Evolutionary conservation across 2,797 vertebrate species (phyloP).

Genomic region (Amphiprion clarkii): DNA sequence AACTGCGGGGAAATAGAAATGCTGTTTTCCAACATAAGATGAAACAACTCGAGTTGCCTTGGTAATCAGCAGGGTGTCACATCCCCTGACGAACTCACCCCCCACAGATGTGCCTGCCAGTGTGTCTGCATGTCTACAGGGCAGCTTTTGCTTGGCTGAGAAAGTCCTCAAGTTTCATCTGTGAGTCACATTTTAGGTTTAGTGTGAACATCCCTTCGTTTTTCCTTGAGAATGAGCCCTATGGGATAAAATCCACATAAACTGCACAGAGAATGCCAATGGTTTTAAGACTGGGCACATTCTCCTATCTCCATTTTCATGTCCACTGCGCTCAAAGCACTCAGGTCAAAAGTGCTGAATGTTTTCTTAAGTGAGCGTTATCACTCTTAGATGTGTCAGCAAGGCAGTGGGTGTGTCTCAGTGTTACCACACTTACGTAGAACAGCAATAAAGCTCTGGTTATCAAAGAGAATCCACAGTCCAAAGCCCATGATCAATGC

Average conservation of each 20-base stretch:
- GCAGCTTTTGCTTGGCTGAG: conserved; percentile 31
- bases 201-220: conserved; percentile 39
- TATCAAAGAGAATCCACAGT: conserved; percentile 94
- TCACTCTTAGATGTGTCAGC: conserved; percentile 7
- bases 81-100: conserved; percentile 34
- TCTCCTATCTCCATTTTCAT: conserved; percentile 13
- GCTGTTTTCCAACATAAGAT: conserved; percentile 35
- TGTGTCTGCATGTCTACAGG: conserved; percentile 21
- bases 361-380: conserved; percentile 17
- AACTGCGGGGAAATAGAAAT: conserved; percentile 33
- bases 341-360: conserved; percentile 28
- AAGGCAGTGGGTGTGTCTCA: background rate
- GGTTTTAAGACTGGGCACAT: conserved; percentile 30
- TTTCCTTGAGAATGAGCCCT: conserved; percentile 41
- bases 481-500: conserved; percentile 94
- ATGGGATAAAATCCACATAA: conserved; percentile 39
- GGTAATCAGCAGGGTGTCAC: conserved; percentile 34
- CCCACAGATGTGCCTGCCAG: conserved; percentile 40
- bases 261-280: conserved; percentile 18
- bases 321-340: conserved; percentile 3
- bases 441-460: conserved; percentile 92
- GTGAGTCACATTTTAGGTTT: conserved; percentile 49
- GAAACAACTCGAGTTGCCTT: conserved; percentile 23
- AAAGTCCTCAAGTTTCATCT: conserved; percentile 44
- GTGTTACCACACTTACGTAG: conserved; percentile 88